phyloP scores from a whole-genome alignment of 1,140 invertebrate species.

The Microplitis mediator region DNA sequence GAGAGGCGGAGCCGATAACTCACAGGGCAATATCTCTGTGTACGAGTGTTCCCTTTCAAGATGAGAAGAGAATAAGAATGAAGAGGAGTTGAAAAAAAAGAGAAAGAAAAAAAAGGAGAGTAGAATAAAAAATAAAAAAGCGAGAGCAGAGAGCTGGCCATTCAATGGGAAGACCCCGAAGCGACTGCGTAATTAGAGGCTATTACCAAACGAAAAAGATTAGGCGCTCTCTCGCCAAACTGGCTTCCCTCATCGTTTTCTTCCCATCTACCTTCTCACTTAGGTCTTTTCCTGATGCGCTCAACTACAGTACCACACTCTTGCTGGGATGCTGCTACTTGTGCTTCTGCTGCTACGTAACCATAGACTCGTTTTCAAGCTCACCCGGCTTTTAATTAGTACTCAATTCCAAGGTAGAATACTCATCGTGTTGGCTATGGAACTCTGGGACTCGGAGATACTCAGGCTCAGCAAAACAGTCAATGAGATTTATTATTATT shows the following conservation, averaged over 20 bases:
- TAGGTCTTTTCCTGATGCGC: conserved; percentile 13
- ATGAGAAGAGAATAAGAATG: conserved; percentile 29
- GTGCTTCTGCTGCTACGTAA: background rate
- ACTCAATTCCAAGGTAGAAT: conserved; percentile 5
- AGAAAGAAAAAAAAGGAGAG: conserved; percentile 21
- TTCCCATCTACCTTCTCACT: conserved; percentile 11
- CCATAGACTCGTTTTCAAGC: conserved; percentile 5
- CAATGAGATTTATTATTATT: background rate
- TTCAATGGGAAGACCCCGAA: conserved; percentile 36
- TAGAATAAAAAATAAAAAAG: background rate
- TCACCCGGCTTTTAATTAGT: conserved; percentile 18
- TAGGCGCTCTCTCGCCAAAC: conserved; percentile 29
- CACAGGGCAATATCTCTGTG: conserved; percentile 21
- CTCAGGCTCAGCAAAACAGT: background rate
- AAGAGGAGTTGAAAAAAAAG: conserved; percentile 28
- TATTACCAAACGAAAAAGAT: conserved; percentile 38
- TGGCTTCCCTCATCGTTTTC: conserved; percentile 29
- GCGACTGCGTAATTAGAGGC: conserved; percentile 43
- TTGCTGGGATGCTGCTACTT: background rate
- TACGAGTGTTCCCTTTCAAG: conserved; percentile 28
- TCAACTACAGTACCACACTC: background rate
- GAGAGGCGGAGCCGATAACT: conserved; percentile 31
- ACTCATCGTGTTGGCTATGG: background rate
- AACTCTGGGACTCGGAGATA: too few relatives aligned
- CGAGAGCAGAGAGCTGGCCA: conserved; percentile 1